Conservation (phyloP, 2,797 vertebrate genomes). For the Peromyscus attwateri region DNA sequence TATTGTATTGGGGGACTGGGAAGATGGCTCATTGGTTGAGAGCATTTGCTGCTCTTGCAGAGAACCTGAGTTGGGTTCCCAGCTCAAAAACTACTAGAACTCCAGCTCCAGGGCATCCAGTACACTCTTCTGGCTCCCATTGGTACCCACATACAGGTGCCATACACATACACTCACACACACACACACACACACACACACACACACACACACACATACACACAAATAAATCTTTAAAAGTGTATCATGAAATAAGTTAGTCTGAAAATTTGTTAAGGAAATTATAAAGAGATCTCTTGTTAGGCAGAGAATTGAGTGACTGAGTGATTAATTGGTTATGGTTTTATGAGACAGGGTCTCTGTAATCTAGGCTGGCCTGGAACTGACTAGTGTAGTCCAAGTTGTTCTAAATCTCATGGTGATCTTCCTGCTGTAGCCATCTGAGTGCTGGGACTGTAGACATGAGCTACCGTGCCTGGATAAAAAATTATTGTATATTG, state of each 20-base stretch:
- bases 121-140: not conserved
- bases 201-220: not conserved
- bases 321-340: too few species aligned
- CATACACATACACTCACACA: not conserved
- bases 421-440: not conserved
- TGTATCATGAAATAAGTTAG: constrained; percentile 18
- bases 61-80: not conserved
- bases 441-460: not conserved
- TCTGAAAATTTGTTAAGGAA: constrained; percentile 68
- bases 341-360: not conserved
- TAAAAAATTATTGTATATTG: constrained; percentile 28
- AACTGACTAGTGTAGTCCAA: not conserved
- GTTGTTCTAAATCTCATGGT: not conserved
- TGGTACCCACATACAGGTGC: not conserved
- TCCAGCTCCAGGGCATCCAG: not conserved
- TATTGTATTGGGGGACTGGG: not conserved
- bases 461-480: not conserved
- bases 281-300: constrained; percentile 64
- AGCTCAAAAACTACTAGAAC: not conserved
- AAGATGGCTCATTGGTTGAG: not conserved
- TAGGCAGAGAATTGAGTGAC: not conserved
- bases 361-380: not conserved
- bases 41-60: not conserved
- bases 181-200: not conserved
- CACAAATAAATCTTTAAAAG: not conserved